Evolutionary conservation across 2,888 invertebrate genomes (phyloP).

Genomic region (Conchocele bisecta): DNA sequence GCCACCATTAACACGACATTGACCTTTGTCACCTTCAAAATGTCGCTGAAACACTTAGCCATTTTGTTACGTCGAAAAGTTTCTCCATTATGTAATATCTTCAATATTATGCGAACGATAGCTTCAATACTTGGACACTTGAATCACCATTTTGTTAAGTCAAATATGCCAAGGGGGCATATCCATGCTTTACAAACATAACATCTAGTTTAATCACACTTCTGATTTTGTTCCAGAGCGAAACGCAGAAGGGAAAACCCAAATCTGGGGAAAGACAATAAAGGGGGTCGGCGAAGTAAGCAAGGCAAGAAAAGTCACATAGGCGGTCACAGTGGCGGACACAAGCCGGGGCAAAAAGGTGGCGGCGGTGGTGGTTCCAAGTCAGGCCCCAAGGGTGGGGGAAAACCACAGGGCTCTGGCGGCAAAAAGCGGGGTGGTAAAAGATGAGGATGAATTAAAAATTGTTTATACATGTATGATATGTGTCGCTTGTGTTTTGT

Average conservation of each 20-base stretch:
- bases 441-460: constrained; percentile 5
- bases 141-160: no score
- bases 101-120: no score
- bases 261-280: constrained; percentile 46
- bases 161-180: no score
- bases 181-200: no score
- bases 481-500: no score
- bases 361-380: constrained; percentile 15
- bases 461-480: not conserved
- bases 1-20: no score
- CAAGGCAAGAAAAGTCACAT: constrained; percentile 28
- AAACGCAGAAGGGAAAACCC: constrained; percentile 52
- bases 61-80: no score
- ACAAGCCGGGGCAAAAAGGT: constrained; percentile 20
- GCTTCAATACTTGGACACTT: no score
- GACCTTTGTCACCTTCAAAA: no score
- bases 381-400: constrained; percentile 6
- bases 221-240: constrained; percentile 42
- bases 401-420: not conserved
- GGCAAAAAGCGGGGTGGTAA: not conserved
- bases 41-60: no score
- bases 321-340: constrained; percentile 21
- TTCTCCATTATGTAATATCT: no score
- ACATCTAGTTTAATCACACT: no score
- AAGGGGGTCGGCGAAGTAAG: constrained; percentile 54